Conservation (phyloP, 2,797 vertebrate genomes). For the Pseudochirops cupreus region DNA sequence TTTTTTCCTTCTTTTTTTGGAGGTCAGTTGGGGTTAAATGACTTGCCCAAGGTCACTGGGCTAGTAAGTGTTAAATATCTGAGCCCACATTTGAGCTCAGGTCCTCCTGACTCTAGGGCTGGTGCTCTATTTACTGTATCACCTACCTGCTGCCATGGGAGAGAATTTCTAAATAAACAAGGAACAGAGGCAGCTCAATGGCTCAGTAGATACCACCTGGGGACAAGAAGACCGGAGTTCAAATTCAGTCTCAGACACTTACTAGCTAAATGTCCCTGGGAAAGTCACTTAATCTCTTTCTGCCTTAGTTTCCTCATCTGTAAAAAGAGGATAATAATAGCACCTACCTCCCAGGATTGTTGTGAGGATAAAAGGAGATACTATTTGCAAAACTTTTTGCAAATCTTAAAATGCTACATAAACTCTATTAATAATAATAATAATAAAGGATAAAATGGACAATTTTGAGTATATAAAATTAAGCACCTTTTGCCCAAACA, state of each 20-base stretch:
- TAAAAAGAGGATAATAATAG: background rate
- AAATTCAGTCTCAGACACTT: background rate
- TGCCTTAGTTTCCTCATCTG: background rate
- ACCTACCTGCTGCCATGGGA: too few species aligned
- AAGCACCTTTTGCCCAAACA: background rate
- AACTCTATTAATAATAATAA: background rate
- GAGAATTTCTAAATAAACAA: background rate
- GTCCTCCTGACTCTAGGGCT: too few species aligned
- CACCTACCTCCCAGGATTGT: background rate
- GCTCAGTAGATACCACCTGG: background rate
- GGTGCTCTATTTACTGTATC: too few species aligned
- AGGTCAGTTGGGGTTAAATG: too few species aligned
- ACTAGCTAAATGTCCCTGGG: background rate
- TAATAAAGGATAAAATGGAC: background rate
- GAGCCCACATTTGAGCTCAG: too few species aligned
- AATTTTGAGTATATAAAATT: background rate
- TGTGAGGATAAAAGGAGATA: background rate
- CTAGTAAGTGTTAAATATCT: too few species aligned
- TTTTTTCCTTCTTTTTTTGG: too few species aligned
- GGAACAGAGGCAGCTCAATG: background rate
- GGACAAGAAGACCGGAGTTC: background rate
- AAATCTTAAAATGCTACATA: background rate
- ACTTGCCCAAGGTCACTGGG: too few species aligned
- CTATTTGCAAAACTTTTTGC: background rate
- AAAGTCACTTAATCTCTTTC: background rate